phyloP scores from a whole-genome alignment of 1,140 invertebrate genomes.

The Zaprionus ghesquierei region DNA sequence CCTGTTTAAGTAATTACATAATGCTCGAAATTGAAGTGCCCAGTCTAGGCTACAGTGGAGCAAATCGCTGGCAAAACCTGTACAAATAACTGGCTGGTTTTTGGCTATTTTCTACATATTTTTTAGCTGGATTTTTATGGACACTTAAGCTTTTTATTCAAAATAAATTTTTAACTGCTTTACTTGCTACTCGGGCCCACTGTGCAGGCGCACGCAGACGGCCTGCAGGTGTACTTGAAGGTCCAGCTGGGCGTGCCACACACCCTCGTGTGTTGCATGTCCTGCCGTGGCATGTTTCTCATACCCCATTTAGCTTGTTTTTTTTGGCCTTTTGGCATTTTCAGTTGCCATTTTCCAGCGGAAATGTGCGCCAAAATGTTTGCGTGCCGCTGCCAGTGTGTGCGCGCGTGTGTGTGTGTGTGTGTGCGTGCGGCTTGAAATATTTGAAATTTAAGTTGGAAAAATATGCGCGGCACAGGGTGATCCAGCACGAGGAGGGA shows the following conservation, averaged over 20 bases:
- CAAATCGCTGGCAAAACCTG: neutral
- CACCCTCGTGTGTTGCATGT: constrained; percentile 57
- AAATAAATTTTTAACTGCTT: no score
- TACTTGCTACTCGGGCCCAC: no score
- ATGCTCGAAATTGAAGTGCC: constrained; percentile 24
- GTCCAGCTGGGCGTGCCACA: constrained; percentile 9
- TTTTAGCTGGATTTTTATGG: no score
- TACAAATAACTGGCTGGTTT: no score
- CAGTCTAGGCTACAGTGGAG: neutral
- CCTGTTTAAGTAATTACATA: constrained; percentile 66
- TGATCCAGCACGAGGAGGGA: no score
- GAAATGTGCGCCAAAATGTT: constrained; percentile 78
- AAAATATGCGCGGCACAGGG: constrained; percentile 1
- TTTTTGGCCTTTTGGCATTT: constrained; percentile 66
- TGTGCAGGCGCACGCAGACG: neutral
- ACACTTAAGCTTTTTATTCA: no score
- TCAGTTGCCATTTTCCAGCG: constrained; percentile 66
- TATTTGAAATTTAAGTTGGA: constrained; percentile 68
- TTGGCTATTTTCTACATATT: neutral
- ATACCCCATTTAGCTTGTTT: neutral
- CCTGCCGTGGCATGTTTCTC: constrained; percentile 57
- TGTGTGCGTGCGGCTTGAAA: constrained; percentile 34
- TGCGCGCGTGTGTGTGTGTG: neutral
- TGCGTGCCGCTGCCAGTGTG: constrained; percentile 48
- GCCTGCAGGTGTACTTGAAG: neutral